Conservation (phyloP, 37 sponge, comb jelly and placozoan species). For the Aphrocallistes beatrix region DNA sequence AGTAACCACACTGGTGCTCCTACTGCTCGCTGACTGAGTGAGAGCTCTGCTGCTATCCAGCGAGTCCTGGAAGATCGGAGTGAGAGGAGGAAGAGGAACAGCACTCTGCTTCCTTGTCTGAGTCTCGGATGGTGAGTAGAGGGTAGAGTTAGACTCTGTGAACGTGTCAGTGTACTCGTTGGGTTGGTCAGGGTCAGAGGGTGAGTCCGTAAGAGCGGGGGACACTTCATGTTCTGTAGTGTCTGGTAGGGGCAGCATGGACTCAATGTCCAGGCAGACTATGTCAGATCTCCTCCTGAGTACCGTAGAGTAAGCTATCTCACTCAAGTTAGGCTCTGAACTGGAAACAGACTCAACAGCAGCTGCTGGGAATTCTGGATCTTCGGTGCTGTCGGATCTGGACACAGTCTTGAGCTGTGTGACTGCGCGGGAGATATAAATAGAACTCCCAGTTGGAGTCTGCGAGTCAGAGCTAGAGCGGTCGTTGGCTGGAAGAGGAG, state of each 20-base stretch:
- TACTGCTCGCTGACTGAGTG: background rate
- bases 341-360: too few species aligned
- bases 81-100: background rate
- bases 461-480: too few species aligned
- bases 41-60: background rate
- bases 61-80: background rate
- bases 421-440: too few species aligned
- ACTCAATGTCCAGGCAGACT: background rate
- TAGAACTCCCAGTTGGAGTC: too few species aligned
- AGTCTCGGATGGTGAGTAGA: background rate
- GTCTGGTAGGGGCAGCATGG: background rate
- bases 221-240: too few species aligned
- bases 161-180: background rate
- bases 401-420: too few species aligned
- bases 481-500: too few species aligned
- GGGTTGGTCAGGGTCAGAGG: background rate
- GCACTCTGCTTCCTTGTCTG: background rate
- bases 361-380: too few species aligned
- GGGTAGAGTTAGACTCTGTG: background rate
- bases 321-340: background rate
- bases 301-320: background rate
- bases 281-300: constrained; percentile 5
- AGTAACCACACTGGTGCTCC: background rate
- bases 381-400: too few species aligned
- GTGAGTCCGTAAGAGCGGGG: too few species aligned